A percentile compares a stretch with the other conserved stretches of the same genome.
These are phyloP conservation scores for Suricata suricatta DNA, from an alignment of 2,113 vertebrate species.

Conservation along the genomic window DNA sequence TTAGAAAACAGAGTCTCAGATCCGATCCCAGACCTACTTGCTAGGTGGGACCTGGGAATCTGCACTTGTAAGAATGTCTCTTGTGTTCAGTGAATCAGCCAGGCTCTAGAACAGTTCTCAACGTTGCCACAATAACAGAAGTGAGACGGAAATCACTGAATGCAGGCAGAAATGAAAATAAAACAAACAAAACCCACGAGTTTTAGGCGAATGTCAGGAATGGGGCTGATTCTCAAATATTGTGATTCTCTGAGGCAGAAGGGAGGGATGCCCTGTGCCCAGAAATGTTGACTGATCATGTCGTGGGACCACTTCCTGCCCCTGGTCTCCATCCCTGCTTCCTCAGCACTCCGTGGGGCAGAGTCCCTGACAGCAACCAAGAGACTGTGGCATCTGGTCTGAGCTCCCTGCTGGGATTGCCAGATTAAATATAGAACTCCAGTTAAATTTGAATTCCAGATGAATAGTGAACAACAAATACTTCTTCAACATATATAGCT, in stretches of 20 bases:
- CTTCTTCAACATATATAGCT: background rate
- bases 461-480: background rate
- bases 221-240: slow-evolving; percentile 36
- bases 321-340: background rate
- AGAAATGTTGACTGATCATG: slow-evolving; percentile 36
- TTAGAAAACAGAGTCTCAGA: background rate
- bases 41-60: background rate
- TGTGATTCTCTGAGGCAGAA: slow-evolving; percentile 46
- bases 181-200: background rate
- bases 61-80: background rate
- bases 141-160: background rate
- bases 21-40: background rate
- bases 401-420: background rate
- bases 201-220: slow-evolving; percentile 22
- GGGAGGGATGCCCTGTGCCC: slow-evolving; percentile 38
- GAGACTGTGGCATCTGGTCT: slow-evolving; percentile 28
- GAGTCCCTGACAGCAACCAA: slow-evolving; percentile 36
- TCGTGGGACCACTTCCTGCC: slow-evolving; percentile 43
- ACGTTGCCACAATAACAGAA: background rate
- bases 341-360: slow-evolving; percentile 18
- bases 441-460: slow-evolving; percentile 30
- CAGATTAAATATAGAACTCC: background rate
- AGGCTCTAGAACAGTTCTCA: background rate
- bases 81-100: background rate
- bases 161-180: background rate